These are phyloP conservation scores for Conchocele bisecta DNA, from an alignment of 2,888 invertebrate species.

Conservation along the genomic window DNA sequence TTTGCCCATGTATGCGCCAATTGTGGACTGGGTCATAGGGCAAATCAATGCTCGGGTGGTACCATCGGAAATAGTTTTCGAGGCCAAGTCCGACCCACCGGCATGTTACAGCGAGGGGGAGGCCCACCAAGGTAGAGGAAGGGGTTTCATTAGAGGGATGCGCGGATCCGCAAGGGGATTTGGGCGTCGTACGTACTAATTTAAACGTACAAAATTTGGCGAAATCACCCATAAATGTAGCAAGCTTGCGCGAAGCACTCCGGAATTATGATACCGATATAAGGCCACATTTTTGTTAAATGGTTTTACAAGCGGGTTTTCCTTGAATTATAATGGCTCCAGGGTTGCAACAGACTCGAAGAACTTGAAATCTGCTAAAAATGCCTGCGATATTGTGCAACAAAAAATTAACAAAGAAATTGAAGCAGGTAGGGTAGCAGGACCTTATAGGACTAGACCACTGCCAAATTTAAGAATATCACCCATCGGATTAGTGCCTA, in stretches of 20 bases:
- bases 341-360: not conserved
- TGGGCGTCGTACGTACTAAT: not conserved
- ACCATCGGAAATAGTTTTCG: too few relatives aligned
- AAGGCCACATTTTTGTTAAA: not conserved
- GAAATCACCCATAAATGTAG: not conserved
- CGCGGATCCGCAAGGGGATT: not conserved
- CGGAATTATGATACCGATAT: not conserved
- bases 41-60: not conserved
- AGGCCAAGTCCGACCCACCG: too few relatives aligned
- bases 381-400: not conserved
- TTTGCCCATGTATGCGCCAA: slow-evolving; percentile 1
- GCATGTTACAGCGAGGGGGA: not conserved
- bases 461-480: slow-evolving; percentile 20
- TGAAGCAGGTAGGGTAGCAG: slow-evolving; percentile 4
- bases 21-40: not conserved
- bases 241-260: not conserved
- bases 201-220: not conserved
- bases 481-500: slow-evolving; percentile 32
- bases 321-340: slow-evolving; percentile 10
- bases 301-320: slow-evolving; percentile 26
- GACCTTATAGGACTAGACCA: slow-evolving; percentile 19
- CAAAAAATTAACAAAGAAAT: slow-evolving; percentile 10
- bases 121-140: not conserved
- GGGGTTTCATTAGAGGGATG: not conserved
- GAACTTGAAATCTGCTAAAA: not conserved